Conservation (phyloP, 2,113 vertebrate species). For the Monopterus albus region DNA sequence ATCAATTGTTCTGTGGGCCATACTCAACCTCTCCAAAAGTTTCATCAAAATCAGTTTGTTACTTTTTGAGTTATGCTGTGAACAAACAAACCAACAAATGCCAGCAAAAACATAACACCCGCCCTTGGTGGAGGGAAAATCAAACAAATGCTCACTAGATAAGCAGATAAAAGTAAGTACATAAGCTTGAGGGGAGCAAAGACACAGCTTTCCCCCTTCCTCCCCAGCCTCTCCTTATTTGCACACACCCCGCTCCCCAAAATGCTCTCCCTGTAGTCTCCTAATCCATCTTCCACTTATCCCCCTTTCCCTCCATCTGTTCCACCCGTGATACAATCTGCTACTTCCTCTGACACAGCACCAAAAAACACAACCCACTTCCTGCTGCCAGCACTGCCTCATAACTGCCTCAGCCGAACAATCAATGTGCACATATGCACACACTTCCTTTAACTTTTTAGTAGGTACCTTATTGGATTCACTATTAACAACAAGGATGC, state of each 20-base stretch:
- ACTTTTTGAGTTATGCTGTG: too few relatives aligned
- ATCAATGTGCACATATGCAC: slow-evolving; percentile 27
- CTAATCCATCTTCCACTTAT: slow-evolving; percentile 67
- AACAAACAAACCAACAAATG: neutral
- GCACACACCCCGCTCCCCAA: neutral
- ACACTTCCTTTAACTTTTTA: too few relatives aligned
- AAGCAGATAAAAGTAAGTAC: neutral
- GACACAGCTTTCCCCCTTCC: slow-evolving; percentile 13
- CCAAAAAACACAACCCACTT: slow-evolving; percentile 74
- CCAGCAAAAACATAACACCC: neutral
- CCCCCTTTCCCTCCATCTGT: slow-evolving; percentile 72
- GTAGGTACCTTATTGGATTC: neutral
- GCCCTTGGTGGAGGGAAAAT: too few relatives aligned
- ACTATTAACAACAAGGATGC: neutral
- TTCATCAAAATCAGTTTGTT: too few relatives aligned
- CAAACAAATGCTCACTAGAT: neutral
- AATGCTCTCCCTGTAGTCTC: slow-evolving; percentile 45
- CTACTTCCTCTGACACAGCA: slow-evolving; percentile 80
- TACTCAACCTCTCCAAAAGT: too few relatives aligned
- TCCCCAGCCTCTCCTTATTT: slow-evolving; percentile 44
- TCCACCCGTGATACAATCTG: slow-evolving; percentile 79
- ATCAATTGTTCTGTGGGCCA: too few relatives aligned
- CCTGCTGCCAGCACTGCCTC: slow-evolving; percentile 77
- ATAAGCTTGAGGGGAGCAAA: too few relatives aligned
- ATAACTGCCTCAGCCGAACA: slow-evolving; percentile 63